A percentile compares a stretch with the other conserved stretches of the same genome.
These are phyloP conservation scores for Rhinoderma darwinii DNA, from an alignment of 2,113 vertebrate genomes.

Conservation along the genomic window DNA sequence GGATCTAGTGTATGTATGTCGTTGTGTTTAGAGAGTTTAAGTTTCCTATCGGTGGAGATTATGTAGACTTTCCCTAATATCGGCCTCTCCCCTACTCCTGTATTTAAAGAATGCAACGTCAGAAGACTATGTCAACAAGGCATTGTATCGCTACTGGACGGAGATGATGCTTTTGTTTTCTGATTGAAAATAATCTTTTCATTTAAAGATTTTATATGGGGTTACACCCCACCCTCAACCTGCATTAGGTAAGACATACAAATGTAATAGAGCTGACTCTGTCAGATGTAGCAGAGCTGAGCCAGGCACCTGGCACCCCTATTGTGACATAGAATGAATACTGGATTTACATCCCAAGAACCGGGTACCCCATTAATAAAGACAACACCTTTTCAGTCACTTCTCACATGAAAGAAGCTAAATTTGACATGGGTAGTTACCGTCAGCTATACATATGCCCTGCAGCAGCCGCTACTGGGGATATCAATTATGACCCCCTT, in stretches of 20 bases:
- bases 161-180: background rate
- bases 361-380: too few relatives aligned
- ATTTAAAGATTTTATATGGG: background rate
- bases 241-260: background rate
- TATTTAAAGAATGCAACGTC: conserved; percentile 16
- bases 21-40: conserved; percentile 9
- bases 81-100: background rate
- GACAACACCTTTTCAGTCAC: too few relatives aligned
- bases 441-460: too few relatives aligned
- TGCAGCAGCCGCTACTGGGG: too few relatives aligned
- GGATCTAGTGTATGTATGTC: background rate
- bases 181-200: background rate
- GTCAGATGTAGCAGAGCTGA: too few relatives aligned
- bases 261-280: too few relatives aligned
- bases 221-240: background rate
- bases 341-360: too few relatives aligned
- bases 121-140: background rate
- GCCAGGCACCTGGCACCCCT: too few relatives aligned
- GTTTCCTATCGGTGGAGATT: conserved; percentile 22
- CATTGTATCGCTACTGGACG: background rate
- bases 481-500: too few relatives aligned
- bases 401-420: too few relatives aligned
- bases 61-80: background rate
- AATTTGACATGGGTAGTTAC: too few relatives aligned
- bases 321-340: too few relatives aligned